phyloP scores from a whole-genome alignment of 2,888 invertebrate genomes.

The Dicycla oo region DNA sequence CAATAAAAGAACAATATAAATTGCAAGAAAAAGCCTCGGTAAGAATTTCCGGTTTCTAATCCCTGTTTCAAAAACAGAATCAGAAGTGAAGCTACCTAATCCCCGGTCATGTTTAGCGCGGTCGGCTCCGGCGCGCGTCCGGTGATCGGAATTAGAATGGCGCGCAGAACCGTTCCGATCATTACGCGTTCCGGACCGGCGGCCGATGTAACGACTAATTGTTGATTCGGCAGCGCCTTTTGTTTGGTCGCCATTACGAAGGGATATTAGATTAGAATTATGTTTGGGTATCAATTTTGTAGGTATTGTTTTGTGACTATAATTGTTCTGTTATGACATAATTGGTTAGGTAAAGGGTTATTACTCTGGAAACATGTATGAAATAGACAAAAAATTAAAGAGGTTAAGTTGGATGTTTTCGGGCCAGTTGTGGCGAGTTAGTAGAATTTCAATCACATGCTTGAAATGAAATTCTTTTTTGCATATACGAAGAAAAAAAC shows the following conservation, averaged over 20 bases:
- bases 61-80: slow-evolving; percentile 13
- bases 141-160: slow-evolving; percentile 71
- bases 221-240: slow-evolving; percentile 60
- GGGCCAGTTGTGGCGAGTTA: too few relatives aligned
- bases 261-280: slow-evolving; percentile 55
- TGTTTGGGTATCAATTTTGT: slow-evolving; percentile 48
- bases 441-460: too few relatives aligned
- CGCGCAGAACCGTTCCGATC: slow-evolving; percentile 69
- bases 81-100: slow-evolving; percentile 65
- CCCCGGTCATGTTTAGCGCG: slow-evolving; percentile 55
- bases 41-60: neutral
- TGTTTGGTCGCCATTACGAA: slow-evolving; percentile 54
- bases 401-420: too few relatives aligned
- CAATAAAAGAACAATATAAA: neutral
- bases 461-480: too few relatives aligned
- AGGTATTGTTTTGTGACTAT: slow-evolving; percentile 30
- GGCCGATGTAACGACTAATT: slow-evolving; percentile 62
- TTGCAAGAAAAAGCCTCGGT: neutral
- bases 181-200: slow-evolving; percentile 71
- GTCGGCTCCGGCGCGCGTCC: slow-evolving; percentile 60
- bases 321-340: slow-evolving; percentile 23
- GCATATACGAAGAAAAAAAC: too few relatives aligned
- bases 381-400: too few relatives aligned
- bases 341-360: neutral
- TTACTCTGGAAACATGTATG: neutral